Base-by-base conservation (phyloP, 2,797 vertebrate genomes). In the Falco berigora region DNA sequence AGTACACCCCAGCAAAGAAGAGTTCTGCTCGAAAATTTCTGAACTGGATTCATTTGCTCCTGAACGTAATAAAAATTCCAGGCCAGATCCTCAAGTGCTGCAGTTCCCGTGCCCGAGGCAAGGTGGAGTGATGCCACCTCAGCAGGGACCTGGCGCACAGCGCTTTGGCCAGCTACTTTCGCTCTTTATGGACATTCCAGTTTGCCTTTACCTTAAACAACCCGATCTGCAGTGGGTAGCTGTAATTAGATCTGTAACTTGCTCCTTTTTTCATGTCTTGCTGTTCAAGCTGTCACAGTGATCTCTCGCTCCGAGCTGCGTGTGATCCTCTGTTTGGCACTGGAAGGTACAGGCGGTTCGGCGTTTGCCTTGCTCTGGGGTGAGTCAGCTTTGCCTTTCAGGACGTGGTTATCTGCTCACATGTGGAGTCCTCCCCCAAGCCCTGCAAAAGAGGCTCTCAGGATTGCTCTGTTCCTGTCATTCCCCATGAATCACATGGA, bases 191-290 rank as follows among this genome's bases (percentile, higher is more conserved):
- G 78, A 56, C 59, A 20, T 86, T 61, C 67, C 68, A 83, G 24
- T 53, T 84, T 90, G 40, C 55, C 50, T 76, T 86, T 56, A 87
- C 94, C 88, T 87, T 87, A 56, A 93, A 83, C 74, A 85, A 94
- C 88, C 81, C 84, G 25, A 4, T 21, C 44, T 61, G 42, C 75
- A 49, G 19, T 14, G 32, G 56, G 53, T 74, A 85, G 91, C 91
- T 80, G 59, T 34, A 46, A 36, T 34, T 28, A 36, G 22, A 32
- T 16, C 27, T 32, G n/a, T 12, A 66, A 32, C 47, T 85, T 40
- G n/a, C 52, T 95, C 47, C 42, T 81, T 69, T 71, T 32, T 20
- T 12, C 19, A 19, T 2, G 0, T 19, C 42, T 23, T 61, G 58
- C 50, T 71, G 7, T 32, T 58, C 27, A 56, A 74, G 55, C 72